Evolutionary conservation across 2,113 vertebrate genomes (phyloP), one percentile per base, ranked within the genome.

Genomic region (Synchiropus splendidus): DNA sequence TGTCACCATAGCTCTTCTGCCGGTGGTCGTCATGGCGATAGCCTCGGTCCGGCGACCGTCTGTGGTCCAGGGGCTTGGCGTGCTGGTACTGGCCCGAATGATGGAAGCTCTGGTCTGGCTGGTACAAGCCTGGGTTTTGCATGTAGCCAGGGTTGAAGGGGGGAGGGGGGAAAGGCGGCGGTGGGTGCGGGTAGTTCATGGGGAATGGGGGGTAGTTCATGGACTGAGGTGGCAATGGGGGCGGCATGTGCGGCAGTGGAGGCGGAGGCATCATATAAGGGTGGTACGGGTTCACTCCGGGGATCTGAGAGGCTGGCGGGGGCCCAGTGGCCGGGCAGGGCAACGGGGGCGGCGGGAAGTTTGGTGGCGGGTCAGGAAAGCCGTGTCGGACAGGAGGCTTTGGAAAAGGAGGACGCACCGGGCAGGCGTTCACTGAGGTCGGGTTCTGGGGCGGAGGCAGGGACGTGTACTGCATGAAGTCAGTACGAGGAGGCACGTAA

Each of bases 381-480:
- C 85, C 88, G 37, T 89, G 90, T 3, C 88, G 80, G 33, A 88
- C 62, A 1, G 89, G 87, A 14, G 88, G 88, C 50, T 74, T 88
- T 4, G 89, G 75, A 61, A 87, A 94, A 0, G 92, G 89, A 0
- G 90, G 89, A 8, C 86, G 83, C 15, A 88, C 35, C 0, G 90
- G 88, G 67, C 89, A 90, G 33, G 90, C 90, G 41, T 81, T 85
- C 1, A 89, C 64, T 11, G 89, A 58, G 34, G 60, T 78, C 13
- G 87, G 85, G 0, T 85, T 63, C 33, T 89, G 86, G 0, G 89
- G 83, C 0, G 87, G 84, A 2, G 83, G 68, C 0, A 88, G 89
- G 2, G 92, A 87, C 9, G 90, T 91, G 62, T 90, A 98, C 5
- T 86, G 86, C 47, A 92, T 89, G 38, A 90, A 95, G 72, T 94